Evolutionary conservation across 2,113 vertebrate species (phyloP).

Genomic region (Nipponia nippon): DNA sequence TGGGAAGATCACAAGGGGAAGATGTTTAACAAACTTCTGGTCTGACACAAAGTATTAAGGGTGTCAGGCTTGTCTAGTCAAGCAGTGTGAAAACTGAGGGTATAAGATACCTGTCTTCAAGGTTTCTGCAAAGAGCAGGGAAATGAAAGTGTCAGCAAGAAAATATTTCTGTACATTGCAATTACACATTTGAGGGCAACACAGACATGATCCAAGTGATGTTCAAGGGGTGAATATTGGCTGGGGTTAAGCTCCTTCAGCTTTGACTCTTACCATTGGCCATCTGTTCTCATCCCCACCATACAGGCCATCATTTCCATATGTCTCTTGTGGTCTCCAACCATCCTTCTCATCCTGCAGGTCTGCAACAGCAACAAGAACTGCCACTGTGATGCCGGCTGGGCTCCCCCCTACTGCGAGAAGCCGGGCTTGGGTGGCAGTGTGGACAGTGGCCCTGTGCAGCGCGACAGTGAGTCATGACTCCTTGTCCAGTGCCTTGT

Average conservation of each 20-base stretch:
- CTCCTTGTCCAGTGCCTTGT: accelerated
- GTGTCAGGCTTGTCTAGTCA: not conserved
- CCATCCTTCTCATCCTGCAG: constrained; percentile 58
- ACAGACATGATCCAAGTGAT: not conserved
- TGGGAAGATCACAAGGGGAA: not conserved
- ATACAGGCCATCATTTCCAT: accelerated
- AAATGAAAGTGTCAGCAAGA: not conserved
- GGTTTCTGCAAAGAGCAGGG: not conserved
- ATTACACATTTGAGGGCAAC: not conserved
- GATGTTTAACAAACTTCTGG: not conserved
- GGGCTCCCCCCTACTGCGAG: constrained; percentile 90
- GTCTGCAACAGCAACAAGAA: constrained; percentile 95
- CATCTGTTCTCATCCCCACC: not conserved
- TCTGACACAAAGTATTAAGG: not conserved
- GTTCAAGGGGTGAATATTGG: not conserved
- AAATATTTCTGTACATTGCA: not conserved
- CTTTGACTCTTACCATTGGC: accelerated
- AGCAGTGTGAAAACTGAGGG: not conserved
- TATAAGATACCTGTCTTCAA: not conserved
- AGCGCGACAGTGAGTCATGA: constrained; percentile 76
- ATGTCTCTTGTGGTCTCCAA: not conserved
- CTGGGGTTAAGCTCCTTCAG: not conserved
- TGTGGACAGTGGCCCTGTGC: constrained; percentile 89
- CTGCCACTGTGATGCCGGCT: constrained; percentile 88
- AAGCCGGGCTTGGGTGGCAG: constrained; percentile 88